Percentiles rank a stretch among this genome's conserved stretches.
phyloP scores from a whole-genome alignment of 2,797 vertebrate species.

The Gallirallus australis region DNA sequence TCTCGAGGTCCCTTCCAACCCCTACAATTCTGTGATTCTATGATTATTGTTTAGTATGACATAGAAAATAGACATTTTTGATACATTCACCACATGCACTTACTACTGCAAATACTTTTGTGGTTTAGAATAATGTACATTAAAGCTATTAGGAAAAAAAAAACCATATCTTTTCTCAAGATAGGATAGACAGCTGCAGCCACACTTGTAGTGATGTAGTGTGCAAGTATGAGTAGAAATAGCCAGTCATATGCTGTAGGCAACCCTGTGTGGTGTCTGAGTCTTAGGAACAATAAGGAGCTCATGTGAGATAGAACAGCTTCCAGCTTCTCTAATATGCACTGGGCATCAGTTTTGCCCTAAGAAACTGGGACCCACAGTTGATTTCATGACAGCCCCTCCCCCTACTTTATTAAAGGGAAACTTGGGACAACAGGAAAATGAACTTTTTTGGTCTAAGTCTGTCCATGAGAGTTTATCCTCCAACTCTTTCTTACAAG shows the following conservation, averaged over 20 bases:
- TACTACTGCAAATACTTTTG: not conserved
- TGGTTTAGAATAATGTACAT: not conserved
- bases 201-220: rapidly evolving
- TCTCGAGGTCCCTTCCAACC: no score
- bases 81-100: not conserved
- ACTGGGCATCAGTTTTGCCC: not conserved
- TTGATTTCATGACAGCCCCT: not conserved
- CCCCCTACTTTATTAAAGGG: not conserved
- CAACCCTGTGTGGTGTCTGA: not conserved
- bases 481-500: not conserved
- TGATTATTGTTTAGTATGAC: not conserved
- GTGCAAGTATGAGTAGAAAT: not conserved
- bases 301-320: not conserved
- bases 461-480: not conserved
- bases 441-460: not conserved
- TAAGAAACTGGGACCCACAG: not conserved
- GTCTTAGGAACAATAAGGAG: not conserved
- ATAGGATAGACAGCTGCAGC: not conserved
- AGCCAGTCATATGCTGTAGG: rapidly evolving
- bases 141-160: not conserved
- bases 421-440: not conserved
- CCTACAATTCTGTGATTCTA: no score
- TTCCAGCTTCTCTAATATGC: not conserved
- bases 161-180: rapidly evolving
- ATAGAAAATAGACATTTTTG: not conserved